Percentiles rank a stretch among this genome's conserved stretches.
These are phyloP conservation scores for Ptilorrhoa leucosticta DNA, from an alignment of 2,113 vertebrate genomes.

Conservation along the genomic window DNA sequence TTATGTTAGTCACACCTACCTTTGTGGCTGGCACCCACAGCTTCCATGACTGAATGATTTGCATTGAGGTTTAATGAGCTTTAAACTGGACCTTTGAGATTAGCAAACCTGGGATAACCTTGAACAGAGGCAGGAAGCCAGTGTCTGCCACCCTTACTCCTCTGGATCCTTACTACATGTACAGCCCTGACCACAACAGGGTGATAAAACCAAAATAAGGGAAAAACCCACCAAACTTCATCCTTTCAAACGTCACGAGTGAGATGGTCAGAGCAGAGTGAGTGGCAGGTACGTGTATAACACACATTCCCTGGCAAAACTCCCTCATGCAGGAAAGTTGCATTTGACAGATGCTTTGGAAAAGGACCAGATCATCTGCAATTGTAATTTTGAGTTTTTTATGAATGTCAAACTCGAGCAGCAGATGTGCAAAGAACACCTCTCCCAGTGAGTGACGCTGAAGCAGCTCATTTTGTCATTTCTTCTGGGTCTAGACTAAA, in stretches of 20 bases:
- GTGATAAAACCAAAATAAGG: background rate
- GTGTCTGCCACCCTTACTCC: background rate
- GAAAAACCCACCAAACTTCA: background rate
- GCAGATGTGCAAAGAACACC: background rate
- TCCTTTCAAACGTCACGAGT: background rate
- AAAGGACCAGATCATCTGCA: conserved; percentile 4
- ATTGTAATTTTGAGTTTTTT: background rate
- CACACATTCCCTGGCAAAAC: background rate
- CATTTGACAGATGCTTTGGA: background rate
- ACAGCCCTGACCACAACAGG: background rate
- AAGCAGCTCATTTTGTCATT: conserved; percentile 6
- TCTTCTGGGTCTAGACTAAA: conserved; percentile 36
- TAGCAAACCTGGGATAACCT: background rate
- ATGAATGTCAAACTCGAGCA: background rate
- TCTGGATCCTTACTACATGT: background rate
- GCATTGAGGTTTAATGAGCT: background rate
- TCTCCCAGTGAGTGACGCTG: background rate
- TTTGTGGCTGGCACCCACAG: background rate
- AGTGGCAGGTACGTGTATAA: background rate
- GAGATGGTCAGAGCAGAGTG: background rate
- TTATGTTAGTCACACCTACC: background rate
- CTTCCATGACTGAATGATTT: background rate
- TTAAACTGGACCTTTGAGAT: background rate
- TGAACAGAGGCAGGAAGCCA: background rate
- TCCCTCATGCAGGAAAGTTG: background rate